Percentiles rank a stretch among this genome's conserved stretches.
These are phyloP conservation scores for Cyprinodon tularosa DNA, from an alignment of 2,113 vertebrate genomes.

Conservation along the genomic window DNA sequence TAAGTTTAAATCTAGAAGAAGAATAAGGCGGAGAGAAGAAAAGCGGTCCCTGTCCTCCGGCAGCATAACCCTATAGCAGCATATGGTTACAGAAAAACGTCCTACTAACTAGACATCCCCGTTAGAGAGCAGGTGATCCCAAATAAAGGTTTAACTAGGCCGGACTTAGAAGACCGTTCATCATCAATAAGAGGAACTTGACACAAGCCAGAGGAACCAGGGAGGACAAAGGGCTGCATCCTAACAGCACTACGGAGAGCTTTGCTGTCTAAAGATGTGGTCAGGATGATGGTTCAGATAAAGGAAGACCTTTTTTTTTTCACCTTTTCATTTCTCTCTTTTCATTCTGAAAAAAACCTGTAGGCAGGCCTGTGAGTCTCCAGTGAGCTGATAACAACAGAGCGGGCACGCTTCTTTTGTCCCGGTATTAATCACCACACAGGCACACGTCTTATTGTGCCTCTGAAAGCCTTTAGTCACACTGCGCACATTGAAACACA, in stretches of 20 bases:
- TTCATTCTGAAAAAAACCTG: constrained; percentile 36
- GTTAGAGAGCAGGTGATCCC: not conserved
- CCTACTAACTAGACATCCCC: too few species aligned
- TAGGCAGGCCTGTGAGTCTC: constrained; percentile 50
- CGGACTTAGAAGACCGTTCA: too few species aligned
- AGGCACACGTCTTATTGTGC: constrained; percentile 55
- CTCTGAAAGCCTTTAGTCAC: constrained; percentile 61
- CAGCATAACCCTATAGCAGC: too few species aligned
- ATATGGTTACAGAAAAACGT: too few species aligned
- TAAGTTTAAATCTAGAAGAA: too few species aligned
- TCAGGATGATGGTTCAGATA: constrained; percentile 6
- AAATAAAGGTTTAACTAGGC: not conserved
- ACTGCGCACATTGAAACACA: constrained; percentile 29
- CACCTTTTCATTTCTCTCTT: constrained; percentile 24
- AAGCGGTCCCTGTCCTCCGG: too few species aligned
- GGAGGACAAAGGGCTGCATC: too few species aligned
- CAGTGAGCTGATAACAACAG: constrained; percentile 61
- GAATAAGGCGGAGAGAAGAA: too few species aligned
- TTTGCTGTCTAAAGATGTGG: not conserved
- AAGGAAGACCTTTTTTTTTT: not conserved
- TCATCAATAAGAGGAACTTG: not conserved
- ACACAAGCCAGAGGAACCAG: not conserved
- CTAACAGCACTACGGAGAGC: too few species aligned
- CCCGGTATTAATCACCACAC: constrained; percentile 55
- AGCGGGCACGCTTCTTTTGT: constrained; percentile 70